Evolutionary conservation across 2,797 vertebrate species (phyloP).

Genomic region (Uromys caudimaculatus): DNA sequence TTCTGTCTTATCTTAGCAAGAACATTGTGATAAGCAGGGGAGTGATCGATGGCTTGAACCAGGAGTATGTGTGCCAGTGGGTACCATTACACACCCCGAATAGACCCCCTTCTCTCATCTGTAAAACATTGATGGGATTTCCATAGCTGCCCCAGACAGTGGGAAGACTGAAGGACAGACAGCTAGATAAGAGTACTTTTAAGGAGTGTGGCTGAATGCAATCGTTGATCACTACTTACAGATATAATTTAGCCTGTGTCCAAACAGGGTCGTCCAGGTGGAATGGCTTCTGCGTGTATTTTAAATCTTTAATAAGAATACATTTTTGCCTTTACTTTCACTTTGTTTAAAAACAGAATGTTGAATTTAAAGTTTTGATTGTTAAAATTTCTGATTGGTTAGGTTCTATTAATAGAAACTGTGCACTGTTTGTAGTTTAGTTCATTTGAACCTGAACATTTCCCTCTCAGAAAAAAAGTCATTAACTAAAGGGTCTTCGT

Average conservation of each 20-base stretch:
- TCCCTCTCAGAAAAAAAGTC: not conserved
- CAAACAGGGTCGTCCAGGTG: not conserved
- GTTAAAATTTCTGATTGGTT: conserved; percentile 33
- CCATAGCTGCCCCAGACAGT: not conserved
- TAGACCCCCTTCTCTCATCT: not conserved
- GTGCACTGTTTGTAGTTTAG: not conserved
- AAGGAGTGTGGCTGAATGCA: not conserved
- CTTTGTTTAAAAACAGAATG: conserved; percentile 35
- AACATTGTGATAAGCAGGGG: not conserved
- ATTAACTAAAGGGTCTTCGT: not conserved
- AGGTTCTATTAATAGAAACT: not conserved
- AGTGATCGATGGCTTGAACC: not conserved
- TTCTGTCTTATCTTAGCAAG: conserved; percentile 47
- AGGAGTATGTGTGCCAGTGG: not conserved
- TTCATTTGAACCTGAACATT: conserved; percentile 44
- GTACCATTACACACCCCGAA: not conserved
- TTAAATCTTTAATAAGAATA: not conserved
- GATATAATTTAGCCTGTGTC: not conserved
- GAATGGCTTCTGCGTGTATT: conserved; percentile 16
- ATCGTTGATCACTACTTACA: not conserved
- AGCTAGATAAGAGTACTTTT: not conserved
- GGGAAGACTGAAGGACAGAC: not conserved
- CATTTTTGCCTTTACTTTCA: conserved; percentile 32
- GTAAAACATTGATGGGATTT: not conserved
- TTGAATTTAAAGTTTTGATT: not conserved